Percentiles rank a stretch among this genome's conserved stretches.
Evolutionary conservation across 2,888 invertebrate species (phyloP).

Genomic region (Leptopterna dolabrata): DNA sequence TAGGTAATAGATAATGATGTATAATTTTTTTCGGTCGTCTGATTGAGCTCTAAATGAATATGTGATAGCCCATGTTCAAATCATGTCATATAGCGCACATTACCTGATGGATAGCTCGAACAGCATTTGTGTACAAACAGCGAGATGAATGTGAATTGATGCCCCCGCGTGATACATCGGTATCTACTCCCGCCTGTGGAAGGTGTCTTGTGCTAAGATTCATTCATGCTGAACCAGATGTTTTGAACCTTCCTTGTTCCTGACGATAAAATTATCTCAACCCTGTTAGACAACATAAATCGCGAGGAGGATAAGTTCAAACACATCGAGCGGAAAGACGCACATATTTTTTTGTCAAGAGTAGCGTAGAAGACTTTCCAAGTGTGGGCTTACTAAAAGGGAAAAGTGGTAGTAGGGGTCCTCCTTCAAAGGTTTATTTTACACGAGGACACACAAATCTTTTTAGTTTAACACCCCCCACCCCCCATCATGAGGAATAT

Average conservation of each 20-base stretch:
- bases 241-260: neutral
- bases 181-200: neutral
- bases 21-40: no score
- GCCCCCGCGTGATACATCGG: no score
- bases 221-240: neutral
- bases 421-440: slow-evolving; percentile 39
- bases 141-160: no score
- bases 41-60: no score
- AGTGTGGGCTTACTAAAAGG: slow-evolving; percentile 3
- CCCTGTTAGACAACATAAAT: neutral
- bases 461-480: neutral
- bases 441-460: slow-evolving; percentile 42
- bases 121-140: no score
- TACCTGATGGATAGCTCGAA: no score
- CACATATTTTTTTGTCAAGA: slow-evolving; percentile 13
- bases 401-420: slow-evolving; percentile 23
- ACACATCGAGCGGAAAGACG: neutral
- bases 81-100: no score
- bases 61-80: no score
- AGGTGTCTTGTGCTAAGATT: no score
- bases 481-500: no score
- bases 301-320: neutral
- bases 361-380: neutral
- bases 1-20: no score
- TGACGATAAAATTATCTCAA: neutral